These are phyloP conservation scores for Ceraclea dissimilis DNA, from an alignment of 2,888 invertebrate genomes.

Conservation along the genomic window DNA sequence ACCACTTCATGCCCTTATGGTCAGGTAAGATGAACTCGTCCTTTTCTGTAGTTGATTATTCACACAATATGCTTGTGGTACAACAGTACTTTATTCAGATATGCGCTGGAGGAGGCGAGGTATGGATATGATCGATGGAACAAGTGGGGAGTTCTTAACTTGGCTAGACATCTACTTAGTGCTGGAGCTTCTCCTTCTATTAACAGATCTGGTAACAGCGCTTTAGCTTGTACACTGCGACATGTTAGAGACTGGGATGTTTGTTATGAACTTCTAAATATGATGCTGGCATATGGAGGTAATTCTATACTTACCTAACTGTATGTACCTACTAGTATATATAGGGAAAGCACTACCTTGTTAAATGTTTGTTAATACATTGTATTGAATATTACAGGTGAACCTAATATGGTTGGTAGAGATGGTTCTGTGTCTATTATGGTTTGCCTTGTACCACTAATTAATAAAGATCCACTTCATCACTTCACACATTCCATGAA, in stretches of 20 bases:
- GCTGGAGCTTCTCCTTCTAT: constrained; percentile 61
- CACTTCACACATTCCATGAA: constrained; percentile 68
- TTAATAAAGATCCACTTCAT: constrained; percentile 66
- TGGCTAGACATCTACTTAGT: constrained; percentile 55
- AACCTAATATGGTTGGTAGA: constrained; percentile 62
- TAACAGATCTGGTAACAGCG: constrained; percentile 61
- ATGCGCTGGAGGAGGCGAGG: constrained; percentile 60
- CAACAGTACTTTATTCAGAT: constrained; percentile 33
- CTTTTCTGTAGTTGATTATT: neutral
- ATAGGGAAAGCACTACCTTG: no score
- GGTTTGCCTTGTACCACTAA: constrained; percentile 65
- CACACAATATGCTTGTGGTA: no score
- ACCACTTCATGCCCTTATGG: constrained; percentile 58
- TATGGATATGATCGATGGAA: constrained; percentile 63
- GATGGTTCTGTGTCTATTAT: constrained; percentile 68
- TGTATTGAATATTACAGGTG: constrained; percentile 34
- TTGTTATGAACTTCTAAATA: constrained; percentile 52
- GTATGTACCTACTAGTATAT: no score
- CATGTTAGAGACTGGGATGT: constrained; percentile 65
- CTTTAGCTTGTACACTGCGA: constrained; percentile 61
- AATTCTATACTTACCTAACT: no score
- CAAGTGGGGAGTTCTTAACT: constrained; percentile 66
- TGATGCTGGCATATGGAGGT: constrained; percentile 54
- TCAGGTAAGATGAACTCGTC: constrained; percentile 29
- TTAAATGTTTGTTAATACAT: no score